Conservation (phyloP, 2,113 vertebrate genomes). For the Antigone vipio region DNA sequence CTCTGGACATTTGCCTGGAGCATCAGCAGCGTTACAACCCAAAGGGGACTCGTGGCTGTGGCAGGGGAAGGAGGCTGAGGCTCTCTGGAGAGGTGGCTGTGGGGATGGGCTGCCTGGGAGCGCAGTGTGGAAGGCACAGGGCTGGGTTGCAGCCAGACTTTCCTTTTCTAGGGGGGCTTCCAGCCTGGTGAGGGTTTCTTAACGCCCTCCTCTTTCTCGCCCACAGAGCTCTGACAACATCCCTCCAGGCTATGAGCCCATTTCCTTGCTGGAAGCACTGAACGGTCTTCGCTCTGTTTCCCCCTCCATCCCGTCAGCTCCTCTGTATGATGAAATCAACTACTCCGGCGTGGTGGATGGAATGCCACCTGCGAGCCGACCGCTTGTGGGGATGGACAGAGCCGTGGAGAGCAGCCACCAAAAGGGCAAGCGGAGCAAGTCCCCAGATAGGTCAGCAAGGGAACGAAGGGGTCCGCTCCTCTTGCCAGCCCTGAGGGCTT, state of each 20-base stretch:
- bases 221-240: constrained; percentile 88
- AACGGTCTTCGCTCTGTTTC: constrained; percentile 89
- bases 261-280: constrained; percentile 93
- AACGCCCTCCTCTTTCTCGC: accelerated
- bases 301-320: constrained; percentile 86
- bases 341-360: constrained; percentile 85
- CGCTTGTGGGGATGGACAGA: constrained; percentile 80
- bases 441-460: constrained; percentile 88
- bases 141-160: not conserved
- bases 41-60: not conserved
- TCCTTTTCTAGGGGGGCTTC: not conserved
- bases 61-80: not conserved
- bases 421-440: constrained; percentile 90
- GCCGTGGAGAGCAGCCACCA: constrained; percentile 81
- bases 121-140: not conserved
- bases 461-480: accelerated
- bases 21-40: not conserved
- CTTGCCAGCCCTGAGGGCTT: not conserved
- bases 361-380: constrained; percentile 71
- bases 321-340: constrained; percentile 92
- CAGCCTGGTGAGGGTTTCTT: not conserved
- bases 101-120: not conserved
- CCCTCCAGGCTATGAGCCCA: constrained; percentile 94
- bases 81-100: not conserved
- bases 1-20: not conserved